Base-by-base conservation (phyloP, 37 sponge, comb jelly and placozoan genomes). In the Geodia barretti region DNA sequence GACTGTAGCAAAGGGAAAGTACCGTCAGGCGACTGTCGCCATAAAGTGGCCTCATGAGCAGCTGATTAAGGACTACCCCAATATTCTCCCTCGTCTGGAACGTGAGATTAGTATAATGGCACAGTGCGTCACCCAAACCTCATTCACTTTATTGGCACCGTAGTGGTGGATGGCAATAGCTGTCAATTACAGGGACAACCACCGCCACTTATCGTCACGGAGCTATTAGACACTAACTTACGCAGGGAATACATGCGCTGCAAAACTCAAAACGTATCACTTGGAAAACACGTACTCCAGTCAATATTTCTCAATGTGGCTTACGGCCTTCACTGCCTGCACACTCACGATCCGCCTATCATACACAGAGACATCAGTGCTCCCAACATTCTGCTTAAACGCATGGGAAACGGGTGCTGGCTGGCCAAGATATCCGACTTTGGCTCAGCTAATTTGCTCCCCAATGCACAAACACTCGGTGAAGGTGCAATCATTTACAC, bases 61-160 rank as follows among this genome's bases (percentile, higher is more conserved):
- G 54, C 54, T 47, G 14, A 17, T 47, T 7, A 47, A 47, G 11
- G 54, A 47, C 54, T 47, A 47, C 14, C 54, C 54, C 7, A 47
- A 47, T 14, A 47, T 47, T 47, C 11, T 47, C 14, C 54, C 54
- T 47, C 54, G 54, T 47, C 54, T 47, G 11, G 54, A 17, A 7
- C 54, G 54, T 47, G 54, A 47, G 14, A 47, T 47, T 47, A 14
- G 54, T 14, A 47, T 47, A 17, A 14, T 47, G 54, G 54, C 74
- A 17, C 74, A 25, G 24, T 41, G 29, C 74, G 74, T 3, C 74
- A 73, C n/a, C 74, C 74, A 47, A 41, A 73, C 28, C 74, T 73
- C 26, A 14, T 73, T 14, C 26, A 41, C 4, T 73, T 73, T 25
- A 73, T 73, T 7, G 74, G 74, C 39, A 58, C 74, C 7, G 74